Conservation (phyloP, 2,113 vertebrate species). For the Poecilia latipinna region DNA sequence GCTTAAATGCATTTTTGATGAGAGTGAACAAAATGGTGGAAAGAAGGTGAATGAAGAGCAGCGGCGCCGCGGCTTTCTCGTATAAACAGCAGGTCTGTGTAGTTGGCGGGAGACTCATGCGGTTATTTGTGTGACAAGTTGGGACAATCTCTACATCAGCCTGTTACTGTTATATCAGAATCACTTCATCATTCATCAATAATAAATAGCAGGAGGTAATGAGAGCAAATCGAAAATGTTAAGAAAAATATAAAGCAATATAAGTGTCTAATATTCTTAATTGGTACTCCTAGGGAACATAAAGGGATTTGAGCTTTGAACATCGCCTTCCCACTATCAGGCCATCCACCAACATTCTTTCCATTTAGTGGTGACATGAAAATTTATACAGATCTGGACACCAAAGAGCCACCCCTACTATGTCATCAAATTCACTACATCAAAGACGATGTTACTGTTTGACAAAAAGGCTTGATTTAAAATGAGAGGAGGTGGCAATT, state of each 20-base stretch:
- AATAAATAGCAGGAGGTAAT: slow-evolving; percentile 53
- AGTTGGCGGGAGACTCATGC: slow-evolving; percentile 16
- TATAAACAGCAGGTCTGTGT: slow-evolving; percentile 45
- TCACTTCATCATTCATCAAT: slow-evolving; percentile 45
- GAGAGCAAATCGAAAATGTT: slow-evolving; percentile 39
- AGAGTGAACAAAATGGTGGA: slow-evolving; percentile 76
- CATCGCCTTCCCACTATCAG: no score
- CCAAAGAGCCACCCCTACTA: slow-evolving; percentile 9
- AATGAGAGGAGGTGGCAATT: background rate
- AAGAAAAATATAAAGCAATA: slow-evolving; percentile 14
- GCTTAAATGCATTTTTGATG: slow-evolving; percentile 81
- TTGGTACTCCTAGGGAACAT: slow-evolving; percentile 29
- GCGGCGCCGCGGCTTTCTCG: slow-evolving; percentile 57
- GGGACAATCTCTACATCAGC: background rate
- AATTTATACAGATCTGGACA: slow-evolving; percentile 14
- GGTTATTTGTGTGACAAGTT: background rate
- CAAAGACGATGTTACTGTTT: slow-evolving; percentile 38
- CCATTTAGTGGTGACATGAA: slow-evolving; percentile 35
- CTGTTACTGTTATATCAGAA: slow-evolving; percentile 17
- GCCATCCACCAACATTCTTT: background rate
- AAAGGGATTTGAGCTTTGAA: slow-evolving; percentile 32
- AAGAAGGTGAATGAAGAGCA: slow-evolving; percentile 57
- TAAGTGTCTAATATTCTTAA: slow-evolving; percentile 44
- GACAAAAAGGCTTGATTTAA: slow-evolving; percentile 30
- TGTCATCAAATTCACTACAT: slow-evolving; percentile 45